Base-by-base conservation (phyloP, 2,113 vertebrate species). In the Ameiurus melas region DNA sequence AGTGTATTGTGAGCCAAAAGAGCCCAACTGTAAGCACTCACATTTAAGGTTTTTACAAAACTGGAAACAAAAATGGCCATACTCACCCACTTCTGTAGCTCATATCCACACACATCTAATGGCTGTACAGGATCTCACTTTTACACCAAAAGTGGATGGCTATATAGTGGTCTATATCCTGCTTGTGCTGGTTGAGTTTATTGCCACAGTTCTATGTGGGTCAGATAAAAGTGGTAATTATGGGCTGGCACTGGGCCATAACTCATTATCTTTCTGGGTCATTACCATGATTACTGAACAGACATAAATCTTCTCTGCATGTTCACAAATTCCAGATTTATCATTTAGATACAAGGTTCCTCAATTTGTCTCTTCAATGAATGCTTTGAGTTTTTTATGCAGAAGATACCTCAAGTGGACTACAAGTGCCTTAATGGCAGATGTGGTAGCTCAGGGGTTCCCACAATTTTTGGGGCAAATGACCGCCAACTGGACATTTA, bases 211-310 rank as follows among this genome's bases (percentile, higher is more conserved):
- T 80, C 19, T 62, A 83, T 83, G 81, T 83, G 57, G 81, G 57
- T 62, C 81, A 62, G 81, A 60, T 33, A 33, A 62, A 62, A 62
- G 33, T 62, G 12, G 80, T 62, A 83, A 83, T 83, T 83, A 83
- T 62, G 81, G 58, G 19, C 33, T 83, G 81, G 58, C 33, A 62
- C 58, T 25, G 12, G 33, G 33, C 81, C 57, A 62, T 83, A 83
- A 12, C 81, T 83, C 81, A 83, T 83, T 83, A 83, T 83, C 57
- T 83, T 43, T 83, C 57, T 83, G 57, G 81, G 58, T 51, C 57
- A 43, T 62, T 39, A 83, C 22, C 81, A 83, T 27, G 57, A 83
- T 57, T 62, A 62, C n/a, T 5, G 25, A 55, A 53, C 43, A 57
- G 51, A 30, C 75, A 77, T 22, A n/a, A 78, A 78, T 27, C 36